Base-by-base conservation (phyloP, 23 tunicate species). In the Trididemnum clinides region DNA sequence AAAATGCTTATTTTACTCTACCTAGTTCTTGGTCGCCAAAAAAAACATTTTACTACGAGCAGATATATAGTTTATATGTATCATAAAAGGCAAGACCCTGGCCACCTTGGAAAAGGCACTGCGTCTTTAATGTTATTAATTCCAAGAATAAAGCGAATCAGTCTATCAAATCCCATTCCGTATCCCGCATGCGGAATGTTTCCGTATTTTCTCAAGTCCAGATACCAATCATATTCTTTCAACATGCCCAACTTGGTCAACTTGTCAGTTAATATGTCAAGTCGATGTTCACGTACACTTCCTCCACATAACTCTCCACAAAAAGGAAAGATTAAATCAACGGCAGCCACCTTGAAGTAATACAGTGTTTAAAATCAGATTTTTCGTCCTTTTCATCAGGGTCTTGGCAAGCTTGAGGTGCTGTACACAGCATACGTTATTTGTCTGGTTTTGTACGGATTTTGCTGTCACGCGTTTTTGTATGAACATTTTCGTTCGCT, bases 251-350 rank as follows among this genome's bases (percentile, higher is more conserved):
- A 64, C 4, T 33, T 28, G 21, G 64, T 20, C 1, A 93, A 29
- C 26, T 59, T 71, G 6, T 57, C 39, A 1, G 39, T 34, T 33
- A 93, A 58, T 27, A 64, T 20, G n/a, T 93, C 90, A 19, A 71
- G 49, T 20, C 92, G 64, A 39, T 88, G 82, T 38, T 93, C 93
- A 23, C 98, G 90, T 0, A 93, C 51, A 62, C 96, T 88, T 0
- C 98, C 98, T 1, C 98, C 98, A 33, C 95, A 92, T 54, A 93
- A 29, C 33, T 93, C 98, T 1, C 98, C 98, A 64, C 92, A 89
- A 30, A 34, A 34, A 1, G 98, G 98, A 72, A 93, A 81, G 26
- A 93, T 38, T 28, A 93, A 54, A 80, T 93, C 98, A 27, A 93
- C 92, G 1, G 98, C 92, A 5, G 98, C 71, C 33, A 83, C 95